phyloP scores from a whole-genome alignment of 2,888 invertebrate species.

The Diaphora mendica region DNA sequence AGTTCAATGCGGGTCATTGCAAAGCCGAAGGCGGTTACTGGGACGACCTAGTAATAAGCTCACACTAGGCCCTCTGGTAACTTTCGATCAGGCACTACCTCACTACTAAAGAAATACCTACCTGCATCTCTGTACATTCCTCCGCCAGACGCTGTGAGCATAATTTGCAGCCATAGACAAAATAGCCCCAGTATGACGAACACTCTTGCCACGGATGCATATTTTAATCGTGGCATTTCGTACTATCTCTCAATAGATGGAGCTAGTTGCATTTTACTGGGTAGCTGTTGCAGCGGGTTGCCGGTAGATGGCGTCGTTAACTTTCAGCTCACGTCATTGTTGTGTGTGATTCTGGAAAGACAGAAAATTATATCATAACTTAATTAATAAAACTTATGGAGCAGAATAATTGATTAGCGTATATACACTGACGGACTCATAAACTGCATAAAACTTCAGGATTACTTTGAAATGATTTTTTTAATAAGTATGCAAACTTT shows the following conservation, averaged over 20 bases:
- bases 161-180: constrained; percentile 81
- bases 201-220: constrained; percentile 76
- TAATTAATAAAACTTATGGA: no score
- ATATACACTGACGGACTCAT: no score
- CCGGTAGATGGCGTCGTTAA: constrained; percentile 52
- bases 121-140: constrained; percentile 73
- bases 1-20: no score
- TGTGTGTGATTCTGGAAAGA: constrained; percentile 26
- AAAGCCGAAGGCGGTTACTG: no score
- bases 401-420: no score
- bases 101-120: constrained; percentile 43
- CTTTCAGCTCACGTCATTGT: constrained; percentile 34
- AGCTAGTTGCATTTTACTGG: constrained; percentile 52
- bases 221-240: constrained; percentile 83
- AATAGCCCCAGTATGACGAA: constrained; percentile 76
- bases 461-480: no score
- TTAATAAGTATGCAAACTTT: no score
- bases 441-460: no score
- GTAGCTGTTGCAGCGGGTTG: constrained; percentile 36
- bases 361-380: constrained; percentile 1
- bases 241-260: constrained; percentile 55
- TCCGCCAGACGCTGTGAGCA: constrained; percentile 74
- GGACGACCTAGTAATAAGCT: no score
- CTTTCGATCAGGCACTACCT: no score
- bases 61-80: no score